Conservation (phyloP, 1,140 invertebrate species). For the Homalodisca vitripennis region DNA sequence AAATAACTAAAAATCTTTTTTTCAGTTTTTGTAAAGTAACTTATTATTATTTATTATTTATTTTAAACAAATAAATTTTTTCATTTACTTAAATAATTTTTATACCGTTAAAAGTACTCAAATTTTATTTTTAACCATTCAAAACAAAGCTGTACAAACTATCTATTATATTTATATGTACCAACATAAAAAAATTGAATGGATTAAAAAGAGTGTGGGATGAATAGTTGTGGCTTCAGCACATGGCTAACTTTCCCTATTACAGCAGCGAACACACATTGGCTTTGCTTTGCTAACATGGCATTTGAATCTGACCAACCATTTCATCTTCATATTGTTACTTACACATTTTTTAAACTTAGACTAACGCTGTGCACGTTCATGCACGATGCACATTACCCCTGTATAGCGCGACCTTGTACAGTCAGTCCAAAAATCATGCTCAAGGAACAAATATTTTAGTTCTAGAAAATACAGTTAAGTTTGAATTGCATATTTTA, state of each 20-base stretch:
- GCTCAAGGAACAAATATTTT: conserved; percentile 19
- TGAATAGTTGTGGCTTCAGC: not conserved
- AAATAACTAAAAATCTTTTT: too few species aligned
- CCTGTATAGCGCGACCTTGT: conserved; percentile 16
- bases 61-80: too few species aligned
- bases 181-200: too few species aligned
- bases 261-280: conserved; percentile 19
- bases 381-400: conserved; percentile 7
- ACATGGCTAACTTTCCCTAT: not conserved
- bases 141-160: too few species aligned
- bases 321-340: conserved; percentile 16
- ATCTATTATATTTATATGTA: too few species aligned
- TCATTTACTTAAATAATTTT: too few species aligned
- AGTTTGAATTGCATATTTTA: conserved; percentile 10
- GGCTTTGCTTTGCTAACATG: not conserved
- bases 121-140: too few species aligned
- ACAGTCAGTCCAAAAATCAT: conserved; percentile 10
- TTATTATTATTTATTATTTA: too few species aligned
- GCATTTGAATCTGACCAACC: not conserved
- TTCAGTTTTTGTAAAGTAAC: too few species aligned
- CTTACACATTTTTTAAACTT: conserved; percentile 1
- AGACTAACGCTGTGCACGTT: not conserved
- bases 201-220: conserved; percentile 6
- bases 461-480: conserved; percentile 4
- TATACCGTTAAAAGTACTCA: too few species aligned